Percentiles rank a stretch among this genome's conserved stretches.
These are phyloP conservation scores for Anastrepha ludens DNA, from an alignment of 1,140 invertebrate genomes.

Conservation along the genomic window DNA sequence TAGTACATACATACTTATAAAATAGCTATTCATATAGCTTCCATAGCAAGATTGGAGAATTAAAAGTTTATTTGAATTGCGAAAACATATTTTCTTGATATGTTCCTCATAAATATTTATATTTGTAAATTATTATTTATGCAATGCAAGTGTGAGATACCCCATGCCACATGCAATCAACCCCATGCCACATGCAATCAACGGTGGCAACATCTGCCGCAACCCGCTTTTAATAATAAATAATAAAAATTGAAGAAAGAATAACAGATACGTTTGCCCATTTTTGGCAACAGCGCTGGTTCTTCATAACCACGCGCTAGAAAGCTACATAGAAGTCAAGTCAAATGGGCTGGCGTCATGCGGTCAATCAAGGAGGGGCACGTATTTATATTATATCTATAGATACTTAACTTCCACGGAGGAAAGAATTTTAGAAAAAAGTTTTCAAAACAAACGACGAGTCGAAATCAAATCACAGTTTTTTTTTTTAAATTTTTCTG, in stretches of 20 bases:
- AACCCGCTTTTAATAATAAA: not conserved
- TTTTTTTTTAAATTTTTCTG: too few species aligned
- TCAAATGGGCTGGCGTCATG: not conserved
- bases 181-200: not conserved
- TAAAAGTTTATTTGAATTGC: not conserved
- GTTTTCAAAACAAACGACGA: too few species aligned
- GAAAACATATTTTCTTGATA: not conserved
- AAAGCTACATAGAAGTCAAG: not conserved
- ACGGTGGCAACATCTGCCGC: not conserved
- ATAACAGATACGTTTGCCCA: not conserved
- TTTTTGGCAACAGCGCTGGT: not conserved
- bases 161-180: not conserved
- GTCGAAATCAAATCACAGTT: too few species aligned
- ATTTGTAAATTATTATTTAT: not conserved
- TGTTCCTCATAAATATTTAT: constrained; percentile 21
- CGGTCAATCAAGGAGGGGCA: not conserved
- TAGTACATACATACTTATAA: too few species aligned
- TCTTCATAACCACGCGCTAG: not conserved
- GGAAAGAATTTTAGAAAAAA: too few species aligned
- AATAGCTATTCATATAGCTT: too few species aligned
- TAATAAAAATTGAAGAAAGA: not conserved
- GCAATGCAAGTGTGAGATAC: not conserved
- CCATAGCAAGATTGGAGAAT: not conserved
- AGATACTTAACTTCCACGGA: too few species aligned
- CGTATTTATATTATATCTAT: too few species aligned